phyloP scores from a whole-genome alignment of 2,797 vertebrate genomes.

The Chrysocyon brachyurus region DNA sequence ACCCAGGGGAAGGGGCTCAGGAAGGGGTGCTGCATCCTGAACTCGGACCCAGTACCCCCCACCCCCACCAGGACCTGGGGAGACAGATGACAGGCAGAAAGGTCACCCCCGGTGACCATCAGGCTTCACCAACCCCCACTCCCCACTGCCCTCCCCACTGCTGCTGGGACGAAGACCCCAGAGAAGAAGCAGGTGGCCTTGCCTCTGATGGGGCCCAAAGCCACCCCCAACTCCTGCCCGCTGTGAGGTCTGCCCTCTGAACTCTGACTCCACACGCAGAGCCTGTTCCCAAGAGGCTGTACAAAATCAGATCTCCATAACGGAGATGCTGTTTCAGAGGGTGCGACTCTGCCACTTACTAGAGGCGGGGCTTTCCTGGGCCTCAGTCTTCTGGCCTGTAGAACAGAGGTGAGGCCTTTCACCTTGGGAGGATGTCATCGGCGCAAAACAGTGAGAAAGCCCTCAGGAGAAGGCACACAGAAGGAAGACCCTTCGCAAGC shows the following conservation, averaged over 20 bases:
- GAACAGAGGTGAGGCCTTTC: not conserved
- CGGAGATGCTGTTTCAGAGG: accelerated
- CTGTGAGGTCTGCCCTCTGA: not conserved
- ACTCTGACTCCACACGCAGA: accelerated
- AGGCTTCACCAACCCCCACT: not conserved
- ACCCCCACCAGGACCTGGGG: accelerated
- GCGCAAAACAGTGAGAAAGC: not conserved
- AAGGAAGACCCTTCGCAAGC: too few species aligned
- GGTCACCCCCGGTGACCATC: accelerated
- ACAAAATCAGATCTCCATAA: not conserved
- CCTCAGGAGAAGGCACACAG: too few species aligned
- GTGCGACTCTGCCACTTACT: not conserved
- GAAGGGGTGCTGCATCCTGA: not conserved
- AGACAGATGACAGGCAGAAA: too few species aligned
- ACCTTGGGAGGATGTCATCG: not conserved
- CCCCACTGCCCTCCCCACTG: not conserved
- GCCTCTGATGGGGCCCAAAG: accelerated
- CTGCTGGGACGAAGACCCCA: accelerated
- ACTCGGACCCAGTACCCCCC: not conserved
- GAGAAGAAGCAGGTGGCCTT: accelerated
- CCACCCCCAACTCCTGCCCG: too few species aligned
- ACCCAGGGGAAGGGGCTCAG: not conserved
- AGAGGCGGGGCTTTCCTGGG: not conserved
- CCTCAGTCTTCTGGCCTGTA: not conserved
- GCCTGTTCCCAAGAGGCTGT: not conserved